These are phyloP conservation scores for Epirrhoe alternata DNA, from an alignment of 2,888 invertebrate genomes.

Conservation along the genomic window DNA sequence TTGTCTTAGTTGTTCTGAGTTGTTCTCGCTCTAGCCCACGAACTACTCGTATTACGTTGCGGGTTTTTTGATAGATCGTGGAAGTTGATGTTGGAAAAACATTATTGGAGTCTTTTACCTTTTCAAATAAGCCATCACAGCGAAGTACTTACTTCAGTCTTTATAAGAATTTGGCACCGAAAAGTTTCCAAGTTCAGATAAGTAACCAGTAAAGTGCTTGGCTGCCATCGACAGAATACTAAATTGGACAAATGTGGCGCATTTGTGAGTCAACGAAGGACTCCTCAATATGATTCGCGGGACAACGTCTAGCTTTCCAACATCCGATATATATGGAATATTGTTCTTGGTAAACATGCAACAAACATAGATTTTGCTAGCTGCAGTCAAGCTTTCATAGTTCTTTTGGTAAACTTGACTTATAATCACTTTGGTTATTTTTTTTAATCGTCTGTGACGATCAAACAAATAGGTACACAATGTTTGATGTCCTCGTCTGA, in stretches of 20 bases:
- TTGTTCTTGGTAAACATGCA: slow-evolving; percentile 2
- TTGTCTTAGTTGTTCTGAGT: no score
- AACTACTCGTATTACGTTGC: no score
- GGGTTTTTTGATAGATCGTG: no score
- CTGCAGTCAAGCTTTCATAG: background rate
- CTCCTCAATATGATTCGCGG: slow-evolving; percentile 19
- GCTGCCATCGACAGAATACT: slow-evolving; percentile 26
- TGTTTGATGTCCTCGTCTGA: no score
- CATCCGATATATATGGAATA: slow-evolving; percentile 1
- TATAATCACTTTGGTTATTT: no score
- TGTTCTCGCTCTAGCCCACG: no score
- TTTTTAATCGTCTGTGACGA: no score
- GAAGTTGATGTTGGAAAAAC: no score
- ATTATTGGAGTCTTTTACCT: background rate
- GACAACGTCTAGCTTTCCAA: slow-evolving; percentile 18
- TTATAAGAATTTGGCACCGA: slow-evolving; percentile 7
- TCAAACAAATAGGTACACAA: no score
- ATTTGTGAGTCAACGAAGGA: slow-evolving; percentile 22
- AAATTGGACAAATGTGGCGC: slow-evolving; percentile 26
- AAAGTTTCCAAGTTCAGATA: slow-evolving; percentile 17
- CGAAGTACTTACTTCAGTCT: background rate
- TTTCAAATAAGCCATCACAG: background rate
- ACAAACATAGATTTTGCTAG: slow-evolving; percentile 1
- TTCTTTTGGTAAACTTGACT: background rate
- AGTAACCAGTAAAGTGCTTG: slow-evolving; percentile 16